Evolutionary conservation across 2,888 invertebrate genomes (phyloP), one percentile per base, ranked within the genome.

Genomic region (Drosophila pseudotakahashii): DNA sequence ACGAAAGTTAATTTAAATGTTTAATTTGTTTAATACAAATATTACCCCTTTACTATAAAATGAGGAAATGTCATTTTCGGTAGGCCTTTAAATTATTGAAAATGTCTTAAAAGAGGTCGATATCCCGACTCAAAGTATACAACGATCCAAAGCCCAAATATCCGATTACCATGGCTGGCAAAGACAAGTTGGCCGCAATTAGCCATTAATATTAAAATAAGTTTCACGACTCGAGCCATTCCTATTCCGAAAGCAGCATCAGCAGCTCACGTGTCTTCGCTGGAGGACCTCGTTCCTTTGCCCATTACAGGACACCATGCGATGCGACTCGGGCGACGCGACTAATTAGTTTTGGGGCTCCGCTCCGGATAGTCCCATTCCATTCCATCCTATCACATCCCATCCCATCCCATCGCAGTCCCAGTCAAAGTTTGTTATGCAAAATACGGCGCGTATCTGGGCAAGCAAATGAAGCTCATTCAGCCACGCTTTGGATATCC

Each of bases 381-480:
- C 53, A 45, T 55, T 48, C 57, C 14, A 34, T 23, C 1, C 50
- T 16, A 41, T 10, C 51, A 69, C 14, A 57, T 23, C 50, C 53
- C 11, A 50, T 53, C 48, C 53, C 26, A 34, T 19, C 26, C 3
- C 48, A 19, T 19, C 19, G 23, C 26, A n/a, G 14, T 13, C 32
- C 14, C 23, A 42, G 66, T 73, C 63, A 78, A 81, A 80, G 85
- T 89, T 89, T 87, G 88, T 89, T 86, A 87, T 87, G 88, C 89
- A 87, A 87, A 88, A 77, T 89, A 78, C 82, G 66, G 76, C 86
- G 86, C 72, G 76, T 54, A 50, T 58, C 63, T 63, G 71, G 72
- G 60, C 73, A 79, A 82, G 81, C 86, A 89, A 87, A 87, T 89
- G 89, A 87, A 88, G 83, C 89, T 81, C 77, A 86, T 89, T 87